Percentiles rank a stretch among this genome's conserved stretches.
These are phyloP conservation scores for Menura novaehollandiae DNA, from an alignment of 2,113 vertebrate genomes.

Conservation along the genomic window DNA sequence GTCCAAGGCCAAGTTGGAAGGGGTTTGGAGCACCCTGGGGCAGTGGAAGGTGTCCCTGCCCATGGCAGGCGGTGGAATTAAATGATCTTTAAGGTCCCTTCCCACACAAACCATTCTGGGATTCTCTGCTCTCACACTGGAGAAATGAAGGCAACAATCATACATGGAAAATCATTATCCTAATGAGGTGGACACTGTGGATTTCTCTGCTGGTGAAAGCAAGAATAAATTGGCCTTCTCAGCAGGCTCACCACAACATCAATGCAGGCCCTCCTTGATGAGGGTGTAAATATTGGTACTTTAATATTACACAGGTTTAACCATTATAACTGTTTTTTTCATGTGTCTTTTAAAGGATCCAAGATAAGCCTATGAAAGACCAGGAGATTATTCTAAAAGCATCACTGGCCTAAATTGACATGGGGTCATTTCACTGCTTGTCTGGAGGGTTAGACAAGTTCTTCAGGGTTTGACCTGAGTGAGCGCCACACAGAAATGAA, in stretches of 20 bases:
- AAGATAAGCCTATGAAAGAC: not conserved
- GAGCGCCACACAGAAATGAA: not conserved
- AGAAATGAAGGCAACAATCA: not conserved
- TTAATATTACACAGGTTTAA: not conserved
- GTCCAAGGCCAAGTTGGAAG: no score
- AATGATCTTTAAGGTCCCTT: not conserved
- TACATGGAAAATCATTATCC: not conserved
- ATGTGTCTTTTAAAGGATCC: not conserved
- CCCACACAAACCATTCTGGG: not conserved
- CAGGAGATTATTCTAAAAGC: not conserved
- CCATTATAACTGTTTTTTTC: fast-evolving
- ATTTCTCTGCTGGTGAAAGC: not conserved
- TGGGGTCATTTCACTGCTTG: not conserved
- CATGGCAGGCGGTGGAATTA: not conserved
- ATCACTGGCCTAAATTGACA: not conserved
- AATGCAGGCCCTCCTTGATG: fast-evolving
- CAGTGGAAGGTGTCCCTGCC: no score
- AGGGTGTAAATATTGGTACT: not conserved
- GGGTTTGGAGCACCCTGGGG: no score
- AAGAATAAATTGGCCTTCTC: not conserved
- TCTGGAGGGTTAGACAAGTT: not conserved
- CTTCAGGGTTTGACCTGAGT: not conserved
- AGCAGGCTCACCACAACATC: not conserved
- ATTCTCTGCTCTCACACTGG: not conserved
- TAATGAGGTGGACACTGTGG: not conserved